phyloP scores from a whole-genome alignment of 2,113 vertebrate genomes.

The Numida meleagris region DNA sequence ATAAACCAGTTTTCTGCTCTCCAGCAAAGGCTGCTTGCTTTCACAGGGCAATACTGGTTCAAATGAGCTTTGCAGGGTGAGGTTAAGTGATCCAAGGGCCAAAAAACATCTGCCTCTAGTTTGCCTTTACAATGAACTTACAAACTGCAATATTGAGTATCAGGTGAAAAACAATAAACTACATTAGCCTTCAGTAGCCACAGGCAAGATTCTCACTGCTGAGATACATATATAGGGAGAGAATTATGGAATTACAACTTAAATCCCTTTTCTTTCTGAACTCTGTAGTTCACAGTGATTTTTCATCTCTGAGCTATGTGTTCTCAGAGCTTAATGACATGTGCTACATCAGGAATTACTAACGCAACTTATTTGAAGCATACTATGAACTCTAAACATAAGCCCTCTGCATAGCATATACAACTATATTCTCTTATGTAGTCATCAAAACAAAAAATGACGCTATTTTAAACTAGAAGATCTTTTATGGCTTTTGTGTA shows the following conservation, averaged over 20 bases:
- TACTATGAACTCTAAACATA: background rate
- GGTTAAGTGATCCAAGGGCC: background rate
- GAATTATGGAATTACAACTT: slow-evolving; percentile 8
- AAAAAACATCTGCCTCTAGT: background rate
- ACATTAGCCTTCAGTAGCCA: background rate
- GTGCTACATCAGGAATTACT: background rate
- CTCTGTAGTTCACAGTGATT: slow-evolving; percentile 7
- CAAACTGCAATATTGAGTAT: background rate
- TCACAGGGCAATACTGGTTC: background rate
- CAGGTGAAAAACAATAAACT: background rate
- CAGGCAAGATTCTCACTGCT: background rate
- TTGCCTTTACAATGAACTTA: background rate
- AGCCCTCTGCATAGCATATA: background rate
- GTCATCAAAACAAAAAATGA: slow-evolving; percentile 11
- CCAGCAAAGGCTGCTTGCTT: background rate
- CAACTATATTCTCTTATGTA: background rate
- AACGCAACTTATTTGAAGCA: background rate
- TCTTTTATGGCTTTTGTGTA: background rate
- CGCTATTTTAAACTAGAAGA: background rate
- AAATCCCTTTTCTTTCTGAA: background rate
- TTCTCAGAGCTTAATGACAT: slow-evolving; percentile 29
- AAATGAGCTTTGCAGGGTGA: background rate
- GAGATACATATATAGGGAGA: background rate
- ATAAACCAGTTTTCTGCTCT: background rate
- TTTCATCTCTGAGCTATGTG: background rate